Percentiles rank a stretch among this genome's conserved stretches.
These are phyloP conservation scores for Diprion similis DNA, from an alignment of 1,140 invertebrate genomes.

Conservation along the genomic window DNA sequence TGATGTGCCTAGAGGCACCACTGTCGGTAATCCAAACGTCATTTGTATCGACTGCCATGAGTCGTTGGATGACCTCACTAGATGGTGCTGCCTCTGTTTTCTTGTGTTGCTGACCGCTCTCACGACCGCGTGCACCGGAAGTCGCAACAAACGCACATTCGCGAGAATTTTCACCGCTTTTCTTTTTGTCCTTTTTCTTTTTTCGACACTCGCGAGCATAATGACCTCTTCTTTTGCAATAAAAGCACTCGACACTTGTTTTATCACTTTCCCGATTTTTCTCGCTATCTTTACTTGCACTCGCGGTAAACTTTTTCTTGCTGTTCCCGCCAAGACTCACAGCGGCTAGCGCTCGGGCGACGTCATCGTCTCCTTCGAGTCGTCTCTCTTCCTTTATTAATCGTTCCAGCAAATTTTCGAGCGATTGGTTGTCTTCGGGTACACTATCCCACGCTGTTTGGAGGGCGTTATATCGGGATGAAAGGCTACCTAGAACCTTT, in stretches of 20 bases:
- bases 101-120: neutral
- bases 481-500: conserved; percentile 34
- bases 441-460: neutral
- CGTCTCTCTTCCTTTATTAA: conserved; percentile 15
- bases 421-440: neutral
- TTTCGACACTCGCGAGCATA: neutral
- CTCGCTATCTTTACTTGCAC: neutral
- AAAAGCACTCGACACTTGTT: neutral
- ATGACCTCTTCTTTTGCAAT: neutral
- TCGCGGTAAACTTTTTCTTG: neutral
- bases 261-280: neutral
- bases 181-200: neutral
- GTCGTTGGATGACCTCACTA: neutral
- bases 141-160: neutral
- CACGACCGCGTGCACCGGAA: neutral
- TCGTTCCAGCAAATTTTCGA: conserved; percentile 14
- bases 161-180: neutral
- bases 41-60: neutral
- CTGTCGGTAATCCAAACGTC: conserved; percentile 35
- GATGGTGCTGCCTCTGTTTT: neutral
- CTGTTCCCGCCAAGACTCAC: neutral
- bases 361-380: neutral
- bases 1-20: conserved; percentile 33
- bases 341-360: neutral
- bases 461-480: conserved; percentile 4